Base-by-base conservation (phyloP, 2,797 vertebrate genomes). In the Hephaestus fuliginosus region DNA sequence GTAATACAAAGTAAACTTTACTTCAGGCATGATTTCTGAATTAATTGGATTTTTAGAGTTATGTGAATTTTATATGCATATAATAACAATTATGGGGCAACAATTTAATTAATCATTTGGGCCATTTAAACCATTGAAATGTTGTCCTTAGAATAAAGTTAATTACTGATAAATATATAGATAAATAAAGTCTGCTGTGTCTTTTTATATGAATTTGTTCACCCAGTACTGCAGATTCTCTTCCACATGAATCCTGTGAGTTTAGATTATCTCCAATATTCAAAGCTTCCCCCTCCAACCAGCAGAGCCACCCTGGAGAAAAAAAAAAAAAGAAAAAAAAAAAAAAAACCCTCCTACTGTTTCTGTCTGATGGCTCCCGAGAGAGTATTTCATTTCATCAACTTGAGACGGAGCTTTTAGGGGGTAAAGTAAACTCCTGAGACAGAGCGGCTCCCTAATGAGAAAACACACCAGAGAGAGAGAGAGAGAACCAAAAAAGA, bases 321-420 rank as follows among this genome's bases (percentile, higher is more conserved):
- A 57, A 25, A 25, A 25, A 25, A 25, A 25, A 25, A 25, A 25
- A 80, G n/a, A n/a, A n/a, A 63, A 44, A 57, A 25, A 25, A 25
- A 25, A 25, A 25, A 25, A 25, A 25, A 80, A 6, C 76, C 33
- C 56, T 25, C 55, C 49, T 48, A 11, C 51, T 30, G 57, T 44
- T 80, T 58, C 43, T 2, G 49, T 72, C 55, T 18, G 43, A 55
- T 11, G 14, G 5, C 70, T 77, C 72, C 73, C 33, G 15, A 46
- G 73, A 86, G 65, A 66, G 43, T 52, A 68, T 76, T 63, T 70
- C 43, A 61, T 33, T 14, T 71, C 18, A 10, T 18, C 18, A 43
- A 43, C 58, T 64, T 25, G 43, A 20, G 28, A 58, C 39, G 8
- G 49, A 1, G 1, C 36, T 18, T 55, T 67, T 33, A 3, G 7